These are phyloP conservation scores for Brachirus orientalis DNA, from an alignment of 2,113 vertebrate genomes.

Conservation along the genomic window DNA sequence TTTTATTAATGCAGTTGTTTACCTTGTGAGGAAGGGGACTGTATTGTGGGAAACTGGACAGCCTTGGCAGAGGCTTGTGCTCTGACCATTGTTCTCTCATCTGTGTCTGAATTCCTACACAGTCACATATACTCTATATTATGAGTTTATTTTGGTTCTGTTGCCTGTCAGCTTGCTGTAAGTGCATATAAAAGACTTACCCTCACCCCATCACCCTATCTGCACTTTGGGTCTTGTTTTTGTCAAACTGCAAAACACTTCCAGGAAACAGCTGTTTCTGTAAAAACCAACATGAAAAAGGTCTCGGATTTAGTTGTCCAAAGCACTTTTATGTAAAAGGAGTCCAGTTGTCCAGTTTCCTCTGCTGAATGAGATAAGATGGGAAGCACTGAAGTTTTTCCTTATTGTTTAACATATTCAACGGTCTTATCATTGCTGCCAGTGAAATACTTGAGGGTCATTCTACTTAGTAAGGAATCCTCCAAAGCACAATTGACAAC, in stretches of 20 bases:
- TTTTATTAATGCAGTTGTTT: too few species aligned
- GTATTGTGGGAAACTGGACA: too few species aligned
- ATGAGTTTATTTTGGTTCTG: neutral
- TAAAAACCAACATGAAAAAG: neutral
- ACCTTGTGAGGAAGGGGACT: too few species aligned
- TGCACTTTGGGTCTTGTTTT: neutral
- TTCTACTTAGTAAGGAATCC: neutral
- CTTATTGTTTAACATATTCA: neutral
- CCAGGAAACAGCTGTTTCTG: neutral
- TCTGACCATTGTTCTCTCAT: neutral
- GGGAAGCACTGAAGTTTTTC: neutral
- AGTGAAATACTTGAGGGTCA: neutral
- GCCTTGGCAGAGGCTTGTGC: too few species aligned
- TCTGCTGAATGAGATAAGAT: neutral
- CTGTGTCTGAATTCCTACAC: neutral
- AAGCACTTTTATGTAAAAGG: neutral
- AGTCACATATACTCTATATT: too few species aligned
- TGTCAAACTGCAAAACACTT: neutral
- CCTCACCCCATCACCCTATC: neutral
- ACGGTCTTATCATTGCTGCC: neutral
- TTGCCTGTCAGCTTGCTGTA: neutral
- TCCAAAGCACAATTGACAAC: neutral
- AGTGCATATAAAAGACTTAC: neutral
- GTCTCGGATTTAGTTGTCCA: neutral
- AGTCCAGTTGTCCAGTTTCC: neutral